Evolutionary conservation across 1,140 invertebrate species (phyloP).

Genomic region (Drosophila setifemur): DNA sequence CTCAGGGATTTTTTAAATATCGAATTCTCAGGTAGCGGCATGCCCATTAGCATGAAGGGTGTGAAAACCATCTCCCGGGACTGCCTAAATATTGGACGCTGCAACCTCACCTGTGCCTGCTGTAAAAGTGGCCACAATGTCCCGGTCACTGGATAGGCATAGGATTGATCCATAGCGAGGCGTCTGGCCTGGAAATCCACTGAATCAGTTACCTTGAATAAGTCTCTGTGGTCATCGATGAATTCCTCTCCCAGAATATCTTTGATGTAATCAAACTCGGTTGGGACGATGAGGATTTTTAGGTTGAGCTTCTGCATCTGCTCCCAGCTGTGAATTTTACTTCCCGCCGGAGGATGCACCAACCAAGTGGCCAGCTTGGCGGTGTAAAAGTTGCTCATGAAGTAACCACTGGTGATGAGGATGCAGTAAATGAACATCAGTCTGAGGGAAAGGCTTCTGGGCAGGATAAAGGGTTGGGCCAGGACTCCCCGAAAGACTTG

Average conservation of each 20-base stretch:
- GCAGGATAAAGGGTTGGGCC: slow-evolving; percentile 24
- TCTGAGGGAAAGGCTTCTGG: not conserved
- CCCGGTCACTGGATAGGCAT: slow-evolving; percentile 49
- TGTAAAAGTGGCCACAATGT: slow-evolving; percentile 47
- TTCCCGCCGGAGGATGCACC: slow-evolving; percentile 17
- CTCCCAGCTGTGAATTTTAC: slow-evolving; percentile 11
- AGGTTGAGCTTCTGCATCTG: slow-evolving; percentile 9
- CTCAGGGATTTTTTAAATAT: slow-evolving; percentile 20
- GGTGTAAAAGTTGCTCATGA: slow-evolving; percentile 23
- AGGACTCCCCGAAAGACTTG: slow-evolving; percentile 10
- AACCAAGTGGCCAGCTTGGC: slow-evolving; percentile 28
- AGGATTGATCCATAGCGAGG: slow-evolving; percentile 18
- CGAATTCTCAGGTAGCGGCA: slow-evolving; percentile 39
- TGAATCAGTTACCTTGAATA: not conserved
- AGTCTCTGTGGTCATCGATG: not conserved
- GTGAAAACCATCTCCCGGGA: slow-evolving; percentile 25
- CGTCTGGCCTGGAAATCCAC: slow-evolving; percentile 27
- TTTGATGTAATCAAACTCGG: not conserved
- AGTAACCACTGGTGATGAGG: slow-evolving; percentile 6
- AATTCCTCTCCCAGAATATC: not conserved
- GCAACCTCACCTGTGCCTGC: slow-evolving; percentile 9
- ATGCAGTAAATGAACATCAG: not conserved
- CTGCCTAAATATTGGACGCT: slow-evolving; percentile 24
- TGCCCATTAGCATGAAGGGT: not conserved
- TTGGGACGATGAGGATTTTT: not conserved